Base-by-base conservation (phyloP, 2,113 vertebrate species). In the Gallinago media region DNA sequence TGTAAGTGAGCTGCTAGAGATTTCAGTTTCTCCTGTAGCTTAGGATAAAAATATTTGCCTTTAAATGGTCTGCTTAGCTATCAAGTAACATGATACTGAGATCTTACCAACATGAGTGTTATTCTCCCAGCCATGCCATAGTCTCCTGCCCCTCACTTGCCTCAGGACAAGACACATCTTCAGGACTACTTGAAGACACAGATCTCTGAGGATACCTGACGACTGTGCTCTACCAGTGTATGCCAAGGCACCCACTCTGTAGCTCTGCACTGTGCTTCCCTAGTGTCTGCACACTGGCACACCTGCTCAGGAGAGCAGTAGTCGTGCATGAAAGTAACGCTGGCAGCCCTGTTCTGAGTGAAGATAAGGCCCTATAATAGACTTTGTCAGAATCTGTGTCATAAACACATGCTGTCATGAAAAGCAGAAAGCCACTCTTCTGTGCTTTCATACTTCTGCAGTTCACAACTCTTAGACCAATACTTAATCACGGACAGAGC, bases 351-450 rank as follows among this genome's bases (percentile, higher is more conserved):
- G 44, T 32, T 96, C 54, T 88, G 58, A 96, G 92, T 85, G 74
- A 96, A 40, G 27, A 82, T 76, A 90, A 55, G 15, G 26, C 22
- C 46, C 71, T 89, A 93, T 85, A 94, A 86, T 94, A 95, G 78
- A 82, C 38, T 34, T 6, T 50, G 31, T 59, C 52, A 85, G 67
- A 92, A 92, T 77, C 27, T 83, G 40, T 95, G 78, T 92, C 89
- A 94, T 70, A 93, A 96, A 82, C 78, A 88, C 79, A 95, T 92
- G 55, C 38, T 85, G 29, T 50, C 5, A 5, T 38, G 42, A 89
- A 74, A 95, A 89, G 52, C n/a, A 93, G 77, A 88, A 66, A 94
- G 65, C 42, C n/a, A 31, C 19, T 92, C 34, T 83, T 96, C 66
- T 4, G 5, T 63, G 83, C 80, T 77, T 81, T 79, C 68, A 34